A percentile compares a stretch with the other conserved stretches of the same genome.
Evolutionary conservation across 2,888 invertebrate genomes (phyloP).

Genomic region (Itoplectis maculator): DNA sequence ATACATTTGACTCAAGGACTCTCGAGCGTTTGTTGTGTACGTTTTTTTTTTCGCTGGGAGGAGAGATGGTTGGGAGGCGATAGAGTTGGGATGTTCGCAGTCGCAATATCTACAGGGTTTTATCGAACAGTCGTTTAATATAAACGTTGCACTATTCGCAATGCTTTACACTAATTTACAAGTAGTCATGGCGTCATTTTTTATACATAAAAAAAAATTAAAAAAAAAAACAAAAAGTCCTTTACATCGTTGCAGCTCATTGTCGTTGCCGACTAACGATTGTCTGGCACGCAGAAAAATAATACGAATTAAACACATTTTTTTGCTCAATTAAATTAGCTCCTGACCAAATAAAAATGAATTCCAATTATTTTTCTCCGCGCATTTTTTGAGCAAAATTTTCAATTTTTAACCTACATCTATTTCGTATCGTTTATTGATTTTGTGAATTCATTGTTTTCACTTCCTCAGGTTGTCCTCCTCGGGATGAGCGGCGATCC

Average conservation of each 20-base stretch:
- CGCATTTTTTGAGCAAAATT: not conserved
- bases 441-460: not conserved
- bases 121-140: conserved; percentile 54
- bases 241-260: conserved; percentile 23
- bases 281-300: conserved; percentile 14
- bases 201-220: not conserved
- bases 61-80: not conserved
- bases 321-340: too few relatives aligned
- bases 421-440: not conserved
- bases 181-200: conserved; percentile 21
- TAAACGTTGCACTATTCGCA: conserved; percentile 25
- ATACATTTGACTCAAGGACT: conserved; percentile 29
- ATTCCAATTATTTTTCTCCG: too few relatives aligned
- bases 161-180: conserved; percentile 15
- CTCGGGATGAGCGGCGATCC: conserved; percentile 73
- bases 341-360: too few relatives aligned
- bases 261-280: conserved; percentile 31
- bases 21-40: not conserved
- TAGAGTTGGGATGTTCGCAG: not conserved
- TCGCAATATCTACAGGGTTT: not conserved
- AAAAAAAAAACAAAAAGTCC: conserved; percentile 6
- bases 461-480: conserved; percentile 69
- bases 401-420: not conserved
- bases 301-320: not conserved
- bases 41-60: not conserved